Base-by-base conservation (phyloP, 2,113 vertebrate genomes). In the Choloepus hoffmanni region DNA sequence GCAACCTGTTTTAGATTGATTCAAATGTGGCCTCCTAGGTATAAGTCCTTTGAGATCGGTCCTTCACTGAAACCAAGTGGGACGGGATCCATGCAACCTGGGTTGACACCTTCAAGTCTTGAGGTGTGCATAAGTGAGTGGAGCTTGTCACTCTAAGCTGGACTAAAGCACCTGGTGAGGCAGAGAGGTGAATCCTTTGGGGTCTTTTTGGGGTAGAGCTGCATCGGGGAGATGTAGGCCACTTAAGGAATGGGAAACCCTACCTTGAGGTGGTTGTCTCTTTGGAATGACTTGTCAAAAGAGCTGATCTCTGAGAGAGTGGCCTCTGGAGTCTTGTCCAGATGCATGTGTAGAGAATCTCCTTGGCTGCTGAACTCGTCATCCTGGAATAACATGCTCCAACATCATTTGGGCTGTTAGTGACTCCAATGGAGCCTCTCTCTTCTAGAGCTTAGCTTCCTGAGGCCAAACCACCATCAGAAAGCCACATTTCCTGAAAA, bases 391-490 rank as follows among this genome's bases (percentile, higher is more conserved):
- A 12, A 65, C 1, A 26, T 50, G 74, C 45, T 11, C 18, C 0
- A 23, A 36, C 36, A 62, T 33, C 65, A 85, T 2, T 13, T 63
- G 18, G 24, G 14, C 4, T 23, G 10, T 2, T 45, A 45, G 55
- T 74, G 73, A 68, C 65, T 11, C 36, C 40, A 0, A 0, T 0
- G 26, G 53, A 81, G 0, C 10, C 26, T 9, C 40, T 79, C 36
- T 84, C 58, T 9, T n/a, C 90, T 50, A 26, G 21, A 67, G 26
- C 50, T 89, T 60, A 43, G 72, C 10, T 90, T 96, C 26, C 63
- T 53, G n/a, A 28, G 33, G 63, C 0, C 19, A 26, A 33, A 36
- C 0, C 23, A 58, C 65, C 68, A 85, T 10, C 58, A 81, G 28
- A 86, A 81, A 87, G 79, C n/a, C 83, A 43, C 28, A 0, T 0